phyloP scores from a whole-genome alignment of 1,140 invertebrate genomes.

The Ylistrum balloti region DNA sequence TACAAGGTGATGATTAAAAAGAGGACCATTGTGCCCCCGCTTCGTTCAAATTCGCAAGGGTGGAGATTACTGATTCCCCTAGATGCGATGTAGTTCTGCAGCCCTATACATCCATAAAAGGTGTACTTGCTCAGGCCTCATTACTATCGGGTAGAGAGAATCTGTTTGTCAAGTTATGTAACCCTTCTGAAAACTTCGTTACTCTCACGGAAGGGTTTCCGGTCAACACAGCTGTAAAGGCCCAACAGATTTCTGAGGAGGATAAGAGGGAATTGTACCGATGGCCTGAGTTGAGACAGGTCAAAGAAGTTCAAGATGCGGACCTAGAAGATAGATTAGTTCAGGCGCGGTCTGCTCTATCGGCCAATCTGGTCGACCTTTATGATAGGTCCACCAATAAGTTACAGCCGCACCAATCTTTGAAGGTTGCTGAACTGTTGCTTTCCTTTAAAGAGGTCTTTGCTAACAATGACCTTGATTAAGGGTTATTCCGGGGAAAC shows the following conservation, averaged over 20 bases:
- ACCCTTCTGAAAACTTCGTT: slow-evolving; percentile 46
- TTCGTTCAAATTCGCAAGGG: neutral
- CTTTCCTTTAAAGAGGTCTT: neutral
- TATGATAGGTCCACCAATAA: neutral
- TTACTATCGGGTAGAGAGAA: too few species aligned
- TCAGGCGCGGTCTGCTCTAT: neutral
- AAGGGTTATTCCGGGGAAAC: slow-evolving; percentile 41
- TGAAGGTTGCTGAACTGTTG: neutral
- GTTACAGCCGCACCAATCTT: neutral
- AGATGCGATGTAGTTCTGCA: slow-evolving; percentile 12
- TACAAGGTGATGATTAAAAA: neutral
- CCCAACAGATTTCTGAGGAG: neutral
- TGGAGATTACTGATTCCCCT: neutral
- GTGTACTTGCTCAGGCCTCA: neutral
- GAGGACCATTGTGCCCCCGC: slow-evolving; percentile 36
- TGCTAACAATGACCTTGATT: slow-evolving; percentile 41
- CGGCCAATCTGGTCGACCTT: neutral
- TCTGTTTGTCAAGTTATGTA: too few species aligned
- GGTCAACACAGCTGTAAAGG: slow-evolving; percentile 31
- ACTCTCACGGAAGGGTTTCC: neutral
- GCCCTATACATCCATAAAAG: neutral
- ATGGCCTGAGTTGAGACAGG: neutral
- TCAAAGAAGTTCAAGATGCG: neutral
- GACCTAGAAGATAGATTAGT: neutral
- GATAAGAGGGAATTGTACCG: neutral